Base-by-base conservation (phyloP, 2,888 invertebrate species). In the Parnassius mnemosyne region DNA sequence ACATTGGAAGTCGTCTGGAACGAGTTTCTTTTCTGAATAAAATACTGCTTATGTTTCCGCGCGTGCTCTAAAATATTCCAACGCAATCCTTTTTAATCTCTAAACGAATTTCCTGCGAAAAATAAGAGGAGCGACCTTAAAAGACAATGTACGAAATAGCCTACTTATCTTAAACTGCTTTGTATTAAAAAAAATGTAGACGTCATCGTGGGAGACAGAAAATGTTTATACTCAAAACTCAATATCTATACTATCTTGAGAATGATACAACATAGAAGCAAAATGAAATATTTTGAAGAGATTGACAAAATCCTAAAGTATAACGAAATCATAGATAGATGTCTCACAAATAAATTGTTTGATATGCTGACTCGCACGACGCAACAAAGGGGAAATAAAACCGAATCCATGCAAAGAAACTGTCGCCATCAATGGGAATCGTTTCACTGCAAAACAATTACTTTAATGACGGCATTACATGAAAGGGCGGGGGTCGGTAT, bases 251-350 rank as follows among this genome's bases (percentile, higher is more conserved):
- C 13, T 81, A 83, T 84, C 82, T 84, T 69, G 69, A 74, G 72
- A 71, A 68, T 75, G 78, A 78, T 78, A 74, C 76, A 76, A 74
- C n/a, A 73, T 78, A 73, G 76, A 76, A 70, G 78, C 72, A 71
- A 75, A 79, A 77, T 77, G 69, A 80, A 79, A 79, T 76, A 77
- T 79, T 71, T 72, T 69, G 71, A 75, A 71, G 70, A 73, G 74
- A 75, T 71, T 71, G 74, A 68, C 68, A 74, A 71, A 80, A 77
- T 75, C 83, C 78, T 81, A 82, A 82, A 79, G 81, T 81, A 82
- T 84, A 86, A 87, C 85, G 82, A 85, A 87, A 87, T 86, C 83
- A 85, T 85, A 84, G 81, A 85, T 85, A 84, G 81, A 81, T 76
- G 78, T 78, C 72, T 76, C 78, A 76, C 77, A 77, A 83, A 83